These are phyloP conservation scores for Phaedon cochleariae DNA, from an alignment of 2,888 invertebrate genomes.

Conservation along the genomic window DNA sequence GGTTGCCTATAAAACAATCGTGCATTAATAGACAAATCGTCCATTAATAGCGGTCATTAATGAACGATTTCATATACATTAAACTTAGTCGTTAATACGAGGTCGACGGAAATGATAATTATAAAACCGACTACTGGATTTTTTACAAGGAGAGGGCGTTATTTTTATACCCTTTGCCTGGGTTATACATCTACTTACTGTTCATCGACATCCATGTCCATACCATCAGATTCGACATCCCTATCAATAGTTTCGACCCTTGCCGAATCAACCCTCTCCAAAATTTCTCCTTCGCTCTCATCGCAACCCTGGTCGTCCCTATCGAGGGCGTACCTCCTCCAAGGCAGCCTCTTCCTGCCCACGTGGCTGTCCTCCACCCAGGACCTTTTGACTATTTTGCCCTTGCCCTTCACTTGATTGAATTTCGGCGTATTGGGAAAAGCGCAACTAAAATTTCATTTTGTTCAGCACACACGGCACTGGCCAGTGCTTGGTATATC, in stretches of 20 bases:
- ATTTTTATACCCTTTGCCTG: no score
- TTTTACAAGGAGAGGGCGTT: no score
- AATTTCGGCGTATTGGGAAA: conserved; percentile 90
- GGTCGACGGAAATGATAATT: no score
- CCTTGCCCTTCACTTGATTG: conserved; percentile 71
- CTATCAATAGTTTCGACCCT: conserved; percentile 30
- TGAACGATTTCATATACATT: no score
- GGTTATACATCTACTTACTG: no score
- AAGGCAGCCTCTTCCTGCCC: conserved; percentile 70
- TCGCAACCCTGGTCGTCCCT: conserved; percentile 57
- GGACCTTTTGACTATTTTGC: conserved; percentile 73
- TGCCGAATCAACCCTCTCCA: conserved; percentile 54
- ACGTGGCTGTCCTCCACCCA: conserved; percentile 77
- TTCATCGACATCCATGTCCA: conserved; percentile 37
- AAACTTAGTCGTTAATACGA: no score
- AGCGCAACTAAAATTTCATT: conserved; percentile 74
- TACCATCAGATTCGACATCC: conserved; percentile 32
- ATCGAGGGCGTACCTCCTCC: conserved; percentile 68
- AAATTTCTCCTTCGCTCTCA: conserved; percentile 67
- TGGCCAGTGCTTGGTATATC: no score
- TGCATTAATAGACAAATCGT: no score
- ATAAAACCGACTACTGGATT: no score
- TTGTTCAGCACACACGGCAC: conserved; percentile 11
- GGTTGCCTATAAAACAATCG: no score
- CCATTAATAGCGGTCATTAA: no score